Evolutionary conservation across 2,797 vertebrate genomes (phyloP).

Genomic region (Scolopax rusticola): DNA sequence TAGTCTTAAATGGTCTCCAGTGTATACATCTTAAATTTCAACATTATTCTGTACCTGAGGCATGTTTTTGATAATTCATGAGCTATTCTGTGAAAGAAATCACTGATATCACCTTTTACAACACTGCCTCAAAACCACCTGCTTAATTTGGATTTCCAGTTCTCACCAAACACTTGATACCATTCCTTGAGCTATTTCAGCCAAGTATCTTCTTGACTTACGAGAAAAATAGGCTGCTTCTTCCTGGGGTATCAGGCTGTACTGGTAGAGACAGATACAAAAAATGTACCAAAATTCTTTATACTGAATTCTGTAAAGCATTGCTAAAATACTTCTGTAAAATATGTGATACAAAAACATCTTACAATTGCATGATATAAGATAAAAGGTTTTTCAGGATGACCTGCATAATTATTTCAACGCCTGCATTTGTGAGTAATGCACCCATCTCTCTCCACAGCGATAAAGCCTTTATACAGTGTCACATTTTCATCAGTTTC

Average conservation of each 20-base stretch:
- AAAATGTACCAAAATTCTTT: not conserved
- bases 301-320: not conserved
- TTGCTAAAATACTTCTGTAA: not conserved
- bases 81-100: not conserved
- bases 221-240: not conserved
- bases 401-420: not conserved
- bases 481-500: not conserved
- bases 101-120: not conserved
- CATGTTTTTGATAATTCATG: rapidly evolving
- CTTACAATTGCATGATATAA: rapidly evolving
- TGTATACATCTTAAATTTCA: not conserved
- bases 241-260: not conserved
- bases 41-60: not conserved
- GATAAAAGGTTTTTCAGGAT: not conserved
- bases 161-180: not conserved
- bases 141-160: not conserved
- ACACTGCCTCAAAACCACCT: not conserved
- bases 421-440: not conserved
- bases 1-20: not conserved
- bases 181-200: not conserved
- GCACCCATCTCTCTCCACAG: not conserved
- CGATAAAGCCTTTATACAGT: not conserved
- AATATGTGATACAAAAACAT: rapidly evolving
- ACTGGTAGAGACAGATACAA: not conserved
- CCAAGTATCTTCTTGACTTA: not conserved